These are phyloP conservation scores for Nemopilema nomurai DNA, from an alignment of 30 jellyfish, hydroid and myxozoan species.

Conservation along the genomic window DNA sequence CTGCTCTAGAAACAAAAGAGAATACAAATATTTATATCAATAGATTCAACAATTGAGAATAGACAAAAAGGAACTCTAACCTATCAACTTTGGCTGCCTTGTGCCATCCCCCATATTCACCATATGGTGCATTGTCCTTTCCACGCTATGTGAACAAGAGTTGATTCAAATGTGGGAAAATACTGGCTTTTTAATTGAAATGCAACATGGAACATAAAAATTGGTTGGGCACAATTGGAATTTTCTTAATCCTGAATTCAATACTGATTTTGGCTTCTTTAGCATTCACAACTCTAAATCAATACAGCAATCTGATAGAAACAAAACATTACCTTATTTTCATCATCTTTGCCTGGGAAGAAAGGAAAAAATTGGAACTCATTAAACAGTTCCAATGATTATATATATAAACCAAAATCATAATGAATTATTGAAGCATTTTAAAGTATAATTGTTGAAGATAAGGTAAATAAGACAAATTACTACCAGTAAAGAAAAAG, in stretches of 20 bases:
- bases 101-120: conserved; percentile 98
- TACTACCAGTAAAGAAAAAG: no score
- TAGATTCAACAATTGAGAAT: background rate
- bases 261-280: background rate
- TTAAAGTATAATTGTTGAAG: no score
- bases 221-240: background rate
- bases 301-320: background rate
- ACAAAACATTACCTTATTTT: conserved; percentile 71
- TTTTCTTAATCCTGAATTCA: background rate
- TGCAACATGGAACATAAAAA: background rate
- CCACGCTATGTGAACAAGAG: conserved; percentile 73
- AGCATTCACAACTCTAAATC: no score
- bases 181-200: background rate
- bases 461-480: no score
- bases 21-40: no score
- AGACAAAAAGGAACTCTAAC: conserved; percentile 18
- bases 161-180: background rate
- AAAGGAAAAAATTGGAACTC: background rate
- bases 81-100: conserved; percentile 99
- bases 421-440: no score
- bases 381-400: no score
- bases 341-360: conserved; percentile 86
- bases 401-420: no score
- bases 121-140: conserved; percentile 95
- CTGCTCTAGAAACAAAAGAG: no score